Percentiles rank a stretch among this genome's conserved stretches.
phyloP scores from a whole-genome alignment of 2,888 invertebrate genomes.

The Tuta absoluta region DNA sequence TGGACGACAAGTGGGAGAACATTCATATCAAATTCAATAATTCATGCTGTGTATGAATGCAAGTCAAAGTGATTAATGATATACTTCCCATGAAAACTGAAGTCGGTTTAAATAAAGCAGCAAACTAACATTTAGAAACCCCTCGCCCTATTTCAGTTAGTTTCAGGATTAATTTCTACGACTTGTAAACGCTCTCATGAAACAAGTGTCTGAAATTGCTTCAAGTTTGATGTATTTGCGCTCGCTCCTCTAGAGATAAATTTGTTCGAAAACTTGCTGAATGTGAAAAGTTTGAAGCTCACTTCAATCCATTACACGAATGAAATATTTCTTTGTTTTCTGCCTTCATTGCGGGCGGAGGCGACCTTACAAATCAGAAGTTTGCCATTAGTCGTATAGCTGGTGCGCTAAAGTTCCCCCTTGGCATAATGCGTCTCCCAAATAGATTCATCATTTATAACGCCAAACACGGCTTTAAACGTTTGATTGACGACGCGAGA shows the following conservation, averaged over 20 bases:
- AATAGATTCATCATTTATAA: constrained; percentile 48
- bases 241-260: constrained; percentile 76
- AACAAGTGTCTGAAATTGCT: constrained; percentile 78
- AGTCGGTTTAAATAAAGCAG: constrained; percentile 15
- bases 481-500: constrained; percentile 46
- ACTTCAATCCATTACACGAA: constrained; percentile 81
- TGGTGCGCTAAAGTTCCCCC: constrained; percentile 28
- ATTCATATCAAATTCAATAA: constrained; percentile 31
- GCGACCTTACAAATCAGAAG: constrained; percentile 71
- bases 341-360: constrained; percentile 58
- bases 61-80: constrained; percentile 31
- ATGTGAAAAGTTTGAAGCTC: constrained; percentile 80
- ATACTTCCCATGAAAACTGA: constrained; percentile 20
- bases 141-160: constrained; percentile 15
- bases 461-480: constrained; percentile 44
- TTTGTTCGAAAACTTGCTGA: constrained; percentile 78
- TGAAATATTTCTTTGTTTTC: constrained; percentile 81
- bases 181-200: constrained; percentile 67
- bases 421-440: constrained; percentile 41
- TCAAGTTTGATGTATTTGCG: constrained; percentile 78
- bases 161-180: constrained; percentile 53
- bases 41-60: constrained; percentile 29
- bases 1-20: no score
- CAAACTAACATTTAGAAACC: constrained; percentile 17
- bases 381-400: constrained; percentile 55